These are phyloP conservation scores for Geococcyx californianus DNA, from an alignment of 2,113 vertebrate species.

Conservation along the genomic window DNA sequence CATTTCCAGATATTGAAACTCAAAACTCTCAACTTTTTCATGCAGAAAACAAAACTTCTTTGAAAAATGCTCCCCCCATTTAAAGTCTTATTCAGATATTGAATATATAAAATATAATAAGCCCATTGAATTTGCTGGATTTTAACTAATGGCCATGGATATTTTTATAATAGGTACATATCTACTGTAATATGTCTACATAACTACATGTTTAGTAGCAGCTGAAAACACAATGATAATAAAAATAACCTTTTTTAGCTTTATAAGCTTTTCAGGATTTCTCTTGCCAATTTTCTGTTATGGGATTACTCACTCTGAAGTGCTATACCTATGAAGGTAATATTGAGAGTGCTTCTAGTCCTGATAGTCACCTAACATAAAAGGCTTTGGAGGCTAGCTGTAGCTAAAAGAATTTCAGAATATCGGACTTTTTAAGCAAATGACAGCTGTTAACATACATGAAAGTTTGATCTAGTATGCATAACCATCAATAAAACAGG, in stretches of 20 bases:
- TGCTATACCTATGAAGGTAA: neutral
- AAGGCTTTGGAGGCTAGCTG: neutral
- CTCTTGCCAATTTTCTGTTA: neutral
- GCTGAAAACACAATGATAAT: neutral
- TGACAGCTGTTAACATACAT: neutral
- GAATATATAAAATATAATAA: neutral
- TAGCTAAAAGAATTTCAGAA: neutral
- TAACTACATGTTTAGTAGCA: neutral
- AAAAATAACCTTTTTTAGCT: neutral
- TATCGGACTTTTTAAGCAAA: neutral
- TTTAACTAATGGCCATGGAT: neutral
- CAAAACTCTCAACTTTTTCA: neutral
- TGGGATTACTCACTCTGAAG: neutral
- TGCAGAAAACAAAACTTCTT: neutral
- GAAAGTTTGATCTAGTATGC: neutral
- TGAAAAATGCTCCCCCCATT: neutral
- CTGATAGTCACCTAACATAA: neutral
- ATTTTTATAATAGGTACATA: neutral
- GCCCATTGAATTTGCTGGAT: neutral
- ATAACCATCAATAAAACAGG: neutral
- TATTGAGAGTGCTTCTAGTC: neutral
- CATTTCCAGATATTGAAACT: slow-evolving; percentile 14
- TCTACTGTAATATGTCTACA: neutral
- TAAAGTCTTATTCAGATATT: neutral
- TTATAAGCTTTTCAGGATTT: neutral